Base-by-base conservation (phyloP, 2,888 invertebrate species). In the Pseudanteris insignis region DNA sequence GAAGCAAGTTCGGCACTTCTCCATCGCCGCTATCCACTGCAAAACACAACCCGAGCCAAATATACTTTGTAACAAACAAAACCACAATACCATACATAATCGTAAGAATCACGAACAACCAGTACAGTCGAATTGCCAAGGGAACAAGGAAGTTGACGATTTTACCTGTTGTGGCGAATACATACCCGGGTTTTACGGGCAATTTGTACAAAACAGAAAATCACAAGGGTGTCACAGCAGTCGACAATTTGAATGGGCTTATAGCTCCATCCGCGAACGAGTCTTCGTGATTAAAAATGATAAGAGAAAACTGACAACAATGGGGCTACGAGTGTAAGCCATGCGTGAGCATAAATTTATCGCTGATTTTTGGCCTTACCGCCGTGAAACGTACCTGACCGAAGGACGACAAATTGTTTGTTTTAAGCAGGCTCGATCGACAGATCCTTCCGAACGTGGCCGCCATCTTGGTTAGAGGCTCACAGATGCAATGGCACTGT, bases 361-460 rank as follows among this genome's bases (percentile, higher is more conserved):
- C 4, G 12, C 8, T 24, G 2, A 25, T 21, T 25, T 38, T 26
- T 15, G 5, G 25, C 26, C 5, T 13, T 11, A 4, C 4, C 1
- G 11, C 10, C 11, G 37, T 69, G 69, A 70, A 76, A 81, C 78
- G 76, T 86, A 89, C 92, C 89, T 92, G 91, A 81, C 86, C 87
- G 76, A 86, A 81, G 78, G 86, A 82, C 77, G 86, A 72, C 72
- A 83, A 83, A 82, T 86, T 86, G 83, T 84, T 86, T 73, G 87
- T 84, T 86, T 89, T 91, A 78, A 92, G 86, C 82, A 92, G 86
- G 82, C 89, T 87, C 81, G 89, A 88, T 51, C 74, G 73, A 84
- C 88, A 91, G 86, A 92, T 88, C 84, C 91, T 88, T 84, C 91
- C 89, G 82, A 92, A 88, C 82, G 88, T 87, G 83, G 90, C 90